phyloP scores from a whole-genome alignment of 1,140 invertebrate genomes.

The Drosophila nannoptera region DNA sequence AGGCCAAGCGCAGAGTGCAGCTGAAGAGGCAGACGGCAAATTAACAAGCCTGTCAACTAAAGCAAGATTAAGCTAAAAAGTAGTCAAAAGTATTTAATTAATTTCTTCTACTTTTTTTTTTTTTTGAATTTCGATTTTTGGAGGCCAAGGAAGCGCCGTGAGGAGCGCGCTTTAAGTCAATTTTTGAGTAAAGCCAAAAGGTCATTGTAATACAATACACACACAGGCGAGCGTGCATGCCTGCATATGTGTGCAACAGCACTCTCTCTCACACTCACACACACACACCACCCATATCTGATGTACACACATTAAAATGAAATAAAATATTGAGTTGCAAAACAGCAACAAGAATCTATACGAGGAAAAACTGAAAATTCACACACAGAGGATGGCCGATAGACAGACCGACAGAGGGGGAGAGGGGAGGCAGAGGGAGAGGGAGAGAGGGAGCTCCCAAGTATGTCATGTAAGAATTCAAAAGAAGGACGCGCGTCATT shows the following conservation, averaged over 20 bases:
- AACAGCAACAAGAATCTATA: conserved; percentile 28
- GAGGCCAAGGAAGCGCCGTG: too few relatives aligned
- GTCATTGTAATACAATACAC: conserved; percentile 47
- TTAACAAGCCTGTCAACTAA: too few relatives aligned
- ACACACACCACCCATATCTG: conserved; percentile 44
- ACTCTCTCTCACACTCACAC: conserved; percentile 8
- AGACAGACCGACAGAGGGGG: conserved; percentile 4
- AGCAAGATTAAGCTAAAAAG: too few relatives aligned
- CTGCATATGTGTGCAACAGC: conserved; percentile 3
- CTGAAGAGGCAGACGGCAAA: too few relatives aligned
- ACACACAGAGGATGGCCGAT: conserved; percentile 20
- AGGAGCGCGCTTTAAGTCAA: not conserved
- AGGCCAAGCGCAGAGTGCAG: too few relatives aligned
- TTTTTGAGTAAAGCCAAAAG: conserved; percentile 26
- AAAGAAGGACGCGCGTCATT: conserved; percentile 76
- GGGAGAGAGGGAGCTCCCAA: conserved; percentile 33
- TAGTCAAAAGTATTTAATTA: too few relatives aligned
- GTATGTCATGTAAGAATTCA: conserved; percentile 76
- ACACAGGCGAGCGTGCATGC: not conserved
- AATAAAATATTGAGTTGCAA: conserved; percentile 64
- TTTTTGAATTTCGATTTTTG: too few relatives aligned
- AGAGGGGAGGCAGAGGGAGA: not conserved
- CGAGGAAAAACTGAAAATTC: conserved; percentile 50
- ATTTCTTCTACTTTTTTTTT: too few relatives aligned
- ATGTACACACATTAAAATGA: conserved; percentile 65